phyloP scores from a whole-genome alignment of 2,888 invertebrate genomes.

The Rhabditoides inermis region DNA sequence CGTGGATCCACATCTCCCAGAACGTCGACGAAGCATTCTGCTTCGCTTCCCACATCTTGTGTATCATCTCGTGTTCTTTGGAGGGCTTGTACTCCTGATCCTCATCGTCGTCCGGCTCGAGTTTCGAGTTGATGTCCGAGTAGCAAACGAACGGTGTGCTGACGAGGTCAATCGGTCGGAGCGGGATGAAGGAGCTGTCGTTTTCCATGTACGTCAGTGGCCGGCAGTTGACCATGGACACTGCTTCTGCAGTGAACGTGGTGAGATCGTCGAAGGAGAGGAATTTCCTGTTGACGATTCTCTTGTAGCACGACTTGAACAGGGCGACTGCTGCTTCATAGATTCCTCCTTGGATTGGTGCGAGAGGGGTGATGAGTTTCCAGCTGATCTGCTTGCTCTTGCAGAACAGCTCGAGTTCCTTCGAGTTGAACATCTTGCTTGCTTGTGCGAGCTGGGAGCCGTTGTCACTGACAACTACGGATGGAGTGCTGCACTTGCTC shows the following conservation, averaged over 20 bases:
- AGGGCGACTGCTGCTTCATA: slow-evolving; percentile 53
- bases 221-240: slow-evolving; percentile 47
- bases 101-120: neutral
- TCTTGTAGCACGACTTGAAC: slow-evolving; percentile 51
- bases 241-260: slow-evolving; percentile 47
- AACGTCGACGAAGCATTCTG: neutral
- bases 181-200: slow-evolving; percentile 22
- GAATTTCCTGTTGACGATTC: slow-evolving; percentile 51
- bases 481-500: slow-evolving; percentile 7
- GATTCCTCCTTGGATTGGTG: slow-evolving; percentile 55
- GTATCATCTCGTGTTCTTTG: neutral
- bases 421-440: neutral
- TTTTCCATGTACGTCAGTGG: slow-evolving; percentile 48
- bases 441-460: slow-evolving; percentile 50
- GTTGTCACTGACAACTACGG: slow-evolving; percentile 20
- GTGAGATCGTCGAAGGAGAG: slow-evolving; percentile 52
- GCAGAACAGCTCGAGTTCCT: neutral
- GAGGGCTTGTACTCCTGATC: slow-evolving; percentile 4
- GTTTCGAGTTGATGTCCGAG: too few species aligned
- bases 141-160: too few species aligned
- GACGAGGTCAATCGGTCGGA: slow-evolving; percentile 14
- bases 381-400: slow-evolving; percentile 18
- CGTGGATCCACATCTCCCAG: slow-evolving; percentile 1
- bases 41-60: neutral
- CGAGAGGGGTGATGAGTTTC: slow-evolving; percentile 53